Base-by-base conservation (phyloP, 2,113 vertebrate species). In the Anhinga anhinga region DNA sequence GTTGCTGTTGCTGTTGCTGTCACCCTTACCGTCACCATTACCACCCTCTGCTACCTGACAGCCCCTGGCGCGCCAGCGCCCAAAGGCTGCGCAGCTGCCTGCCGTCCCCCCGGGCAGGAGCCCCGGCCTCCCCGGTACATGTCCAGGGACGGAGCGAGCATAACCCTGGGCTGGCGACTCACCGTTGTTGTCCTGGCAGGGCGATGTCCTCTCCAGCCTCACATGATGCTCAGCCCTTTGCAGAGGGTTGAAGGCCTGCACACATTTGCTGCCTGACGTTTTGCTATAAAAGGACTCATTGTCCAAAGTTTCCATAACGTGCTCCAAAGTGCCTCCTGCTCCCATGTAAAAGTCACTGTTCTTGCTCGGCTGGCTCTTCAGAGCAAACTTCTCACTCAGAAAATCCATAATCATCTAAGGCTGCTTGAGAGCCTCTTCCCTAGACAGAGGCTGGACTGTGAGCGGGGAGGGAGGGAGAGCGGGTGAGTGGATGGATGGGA, bases 261-360 rank as follows among this genome's bases (percentile, higher is more conserved):
- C 98, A 11, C 99, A 99, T 97, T 99, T 99, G 96, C 97, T 93
- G 26, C 98, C 98, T 81, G 99, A 96, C 4, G 98, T 98, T 98
- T 99, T 99, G 98, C 97, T 97, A 97, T 99, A 99, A 98, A 99
- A 99, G 96, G 99, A 98, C 97, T 98, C 99, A 97, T 98, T 98
- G 98, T 99, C 99, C 98, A 99, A 98, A 69, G 98, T 98, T 98
- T 99, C 99, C 99, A 99, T 99, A 95, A 99, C 99, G 56, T 99
- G 99, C 93, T 99, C 99, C 98, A 99, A 97, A 62, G 98, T 96
- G 95, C 98, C 98, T 93, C 98, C 98, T 19, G 98, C 95, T 95
- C 98, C 99, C 99, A 99, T 98, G 98, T 99, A 99, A 97, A 99
- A 99, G 94, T 99, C 99, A 76, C 98, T 98, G 98, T 97, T 98